phyloP scores from a whole-genome alignment of 2,113 vertebrate species.

The Chitala chitala region DNA sequence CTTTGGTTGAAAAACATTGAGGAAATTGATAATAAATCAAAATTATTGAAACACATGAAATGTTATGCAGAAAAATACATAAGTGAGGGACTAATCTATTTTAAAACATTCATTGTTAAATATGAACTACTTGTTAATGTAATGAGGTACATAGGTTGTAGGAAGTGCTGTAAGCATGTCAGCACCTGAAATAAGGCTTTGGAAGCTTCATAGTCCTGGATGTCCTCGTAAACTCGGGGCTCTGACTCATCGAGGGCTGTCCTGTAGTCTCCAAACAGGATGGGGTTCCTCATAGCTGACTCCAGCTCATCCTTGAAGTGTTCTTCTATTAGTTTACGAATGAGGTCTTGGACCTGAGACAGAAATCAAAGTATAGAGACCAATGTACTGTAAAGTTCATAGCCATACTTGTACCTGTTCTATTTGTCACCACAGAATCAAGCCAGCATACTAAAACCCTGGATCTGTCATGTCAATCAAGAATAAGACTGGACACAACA shows the following conservation, averaged over 20 bases:
- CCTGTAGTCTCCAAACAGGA: constrained; percentile 92
- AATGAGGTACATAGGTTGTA: too few relatives aligned
- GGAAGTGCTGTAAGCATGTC: neutral
- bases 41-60: too few relatives aligned
- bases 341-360: constrained; percentile 76
- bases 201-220: constrained; percentile 82
- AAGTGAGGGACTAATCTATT: too few relatives aligned
- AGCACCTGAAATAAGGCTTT: constrained; percentile 86
- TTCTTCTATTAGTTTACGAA: constrained; percentile 64
- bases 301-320: constrained; percentile 70
- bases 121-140: too few relatives aligned
- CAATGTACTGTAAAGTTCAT: neutral
- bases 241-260: constrained; percentile 74
- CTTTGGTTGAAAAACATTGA: too few relatives aligned
- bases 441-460: neutral
- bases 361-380: neutral
- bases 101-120: too few relatives aligned
- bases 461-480: neutral
- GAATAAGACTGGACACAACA: constrained; percentile 32
- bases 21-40: too few relatives aligned
- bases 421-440: neutral
- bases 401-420: neutral
- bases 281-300: constrained; percentile 72
- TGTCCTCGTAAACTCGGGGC: constrained; percentile 82
- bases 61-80: too few relatives aligned